Evolutionary conservation across 2,888 invertebrate genomes (phyloP).

Genomic region (Pterostichus madidus): DNA sequence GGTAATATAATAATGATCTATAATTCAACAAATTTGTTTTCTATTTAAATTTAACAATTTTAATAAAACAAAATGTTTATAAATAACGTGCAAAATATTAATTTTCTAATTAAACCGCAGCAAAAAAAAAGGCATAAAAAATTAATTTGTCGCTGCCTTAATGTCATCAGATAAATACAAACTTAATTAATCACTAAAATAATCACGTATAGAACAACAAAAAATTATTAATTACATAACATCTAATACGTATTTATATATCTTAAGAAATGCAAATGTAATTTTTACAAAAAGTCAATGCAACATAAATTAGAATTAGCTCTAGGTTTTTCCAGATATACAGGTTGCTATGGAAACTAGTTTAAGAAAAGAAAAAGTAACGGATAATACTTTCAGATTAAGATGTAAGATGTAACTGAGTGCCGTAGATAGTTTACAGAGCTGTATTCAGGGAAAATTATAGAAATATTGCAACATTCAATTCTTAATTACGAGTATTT

Average conservation of each 20-base stretch:
- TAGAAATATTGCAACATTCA: no score
- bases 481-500: no score
- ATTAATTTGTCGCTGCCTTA: background rate
- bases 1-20: no score
- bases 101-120: background rate
- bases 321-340: conserved; percentile 14
- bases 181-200: conserved; percentile 17
- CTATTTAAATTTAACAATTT: no score
- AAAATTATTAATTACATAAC: conserved; percentile 35
- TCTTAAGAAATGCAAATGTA: conserved; percentile 30
- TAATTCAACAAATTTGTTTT: no score
- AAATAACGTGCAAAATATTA: no score
- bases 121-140: conserved; percentile 1
- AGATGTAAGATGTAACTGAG: conserved; percentile 43
- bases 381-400: conserved; percentile 40
- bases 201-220: background rate
- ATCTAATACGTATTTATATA: background rate
- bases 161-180: conserved; percentile 22
- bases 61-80: no score
- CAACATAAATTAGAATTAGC: conserved; percentile 47
- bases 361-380: conserved; percentile 53
- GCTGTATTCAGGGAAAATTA: background rate
- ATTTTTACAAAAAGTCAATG: conserved; percentile 25
- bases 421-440: background rate
- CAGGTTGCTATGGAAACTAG: conserved; percentile 36